Evolutionary conservation across 2,113 vertebrate species (phyloP).

Genomic region (Lichenostomus cassidix): DNA sequence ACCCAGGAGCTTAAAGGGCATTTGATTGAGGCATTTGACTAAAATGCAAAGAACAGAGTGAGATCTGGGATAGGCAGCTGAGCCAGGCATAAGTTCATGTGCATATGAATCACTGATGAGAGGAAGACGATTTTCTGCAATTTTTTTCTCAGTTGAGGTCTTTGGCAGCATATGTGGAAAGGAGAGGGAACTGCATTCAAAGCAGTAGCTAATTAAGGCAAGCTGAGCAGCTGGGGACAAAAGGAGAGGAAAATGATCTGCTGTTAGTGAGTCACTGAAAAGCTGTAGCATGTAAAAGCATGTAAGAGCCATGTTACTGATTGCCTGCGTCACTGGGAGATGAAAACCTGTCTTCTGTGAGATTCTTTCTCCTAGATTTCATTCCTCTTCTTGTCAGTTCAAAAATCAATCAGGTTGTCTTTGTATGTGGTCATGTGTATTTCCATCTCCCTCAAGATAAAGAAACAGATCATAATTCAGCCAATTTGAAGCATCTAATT

Average conservation of each 20-base stretch:
- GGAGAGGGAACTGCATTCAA: neutral
- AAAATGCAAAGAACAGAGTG: constrained; percentile 11
- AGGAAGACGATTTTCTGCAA: neutral
- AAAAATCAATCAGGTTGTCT: neutral
- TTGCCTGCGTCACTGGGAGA: neutral
- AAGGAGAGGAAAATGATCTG: neutral
- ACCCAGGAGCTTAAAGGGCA: neutral
- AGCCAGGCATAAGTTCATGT: neutral
- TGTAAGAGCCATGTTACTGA: neutral
- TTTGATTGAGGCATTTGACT: constrained; percentile 47
- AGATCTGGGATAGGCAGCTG: neutral
- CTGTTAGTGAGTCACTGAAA: neutral
- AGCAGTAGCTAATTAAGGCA: neutral
- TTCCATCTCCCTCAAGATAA: neutral
- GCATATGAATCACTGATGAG: neutral
- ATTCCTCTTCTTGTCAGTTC: neutral
- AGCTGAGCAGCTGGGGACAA: neutral
- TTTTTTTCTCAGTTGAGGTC: neutral
- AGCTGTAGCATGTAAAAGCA: neutral
- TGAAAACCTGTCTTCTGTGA: neutral
- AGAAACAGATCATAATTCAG: neutral
- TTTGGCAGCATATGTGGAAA: neutral
- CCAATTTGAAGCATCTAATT: neutral
- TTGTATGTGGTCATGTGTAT: neutral
- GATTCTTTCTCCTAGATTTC: neutral